Percentiles rank a stretch among this genome's conserved stretches.
These are phyloP conservation scores for Syngnathus typhle DNA, from an alignment of 2,113 vertebrate species.

Conservation along the genomic window DNA sequence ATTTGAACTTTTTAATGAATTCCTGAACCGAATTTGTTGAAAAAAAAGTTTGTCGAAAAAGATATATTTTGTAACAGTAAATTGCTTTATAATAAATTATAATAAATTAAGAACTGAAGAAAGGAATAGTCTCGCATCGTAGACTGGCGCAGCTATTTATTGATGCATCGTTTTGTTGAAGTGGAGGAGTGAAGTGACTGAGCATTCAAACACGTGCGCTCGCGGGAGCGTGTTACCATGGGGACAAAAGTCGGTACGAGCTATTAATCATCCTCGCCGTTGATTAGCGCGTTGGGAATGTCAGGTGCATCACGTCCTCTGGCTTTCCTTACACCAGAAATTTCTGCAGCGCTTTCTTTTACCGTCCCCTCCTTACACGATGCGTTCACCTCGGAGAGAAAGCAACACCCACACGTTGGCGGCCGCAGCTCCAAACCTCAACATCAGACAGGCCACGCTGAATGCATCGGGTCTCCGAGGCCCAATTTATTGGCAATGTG, in stretches of 20 bases:
- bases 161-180: background rate
- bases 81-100: too few species aligned
- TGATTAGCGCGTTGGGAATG: background rate
- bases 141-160: background rate
- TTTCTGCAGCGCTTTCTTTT: background rate
- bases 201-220: background rate
- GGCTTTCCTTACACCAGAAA: constrained; percentile 1
- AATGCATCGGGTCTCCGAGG: background rate
- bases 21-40: too few species aligned
- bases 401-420: constrained; percentile 17
- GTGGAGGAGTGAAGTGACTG: background rate
- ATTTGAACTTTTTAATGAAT: too few species aligned
- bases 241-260: background rate
- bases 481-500: constrained; percentile 7
- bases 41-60: too few species aligned
- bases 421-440: constrained; percentile 12
- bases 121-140: too few species aligned
- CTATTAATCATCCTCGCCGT: background rate
- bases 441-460: background rate
- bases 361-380: background rate
- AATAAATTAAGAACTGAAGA: too few species aligned
- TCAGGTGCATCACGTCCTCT: constrained; percentile 1
- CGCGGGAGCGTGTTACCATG: background rate
- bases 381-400: background rate
- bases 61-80: too few species aligned